phyloP scores from a whole-genome alignment of 2,797 vertebrate species.

The Lepilemur septentrionalis region DNA sequence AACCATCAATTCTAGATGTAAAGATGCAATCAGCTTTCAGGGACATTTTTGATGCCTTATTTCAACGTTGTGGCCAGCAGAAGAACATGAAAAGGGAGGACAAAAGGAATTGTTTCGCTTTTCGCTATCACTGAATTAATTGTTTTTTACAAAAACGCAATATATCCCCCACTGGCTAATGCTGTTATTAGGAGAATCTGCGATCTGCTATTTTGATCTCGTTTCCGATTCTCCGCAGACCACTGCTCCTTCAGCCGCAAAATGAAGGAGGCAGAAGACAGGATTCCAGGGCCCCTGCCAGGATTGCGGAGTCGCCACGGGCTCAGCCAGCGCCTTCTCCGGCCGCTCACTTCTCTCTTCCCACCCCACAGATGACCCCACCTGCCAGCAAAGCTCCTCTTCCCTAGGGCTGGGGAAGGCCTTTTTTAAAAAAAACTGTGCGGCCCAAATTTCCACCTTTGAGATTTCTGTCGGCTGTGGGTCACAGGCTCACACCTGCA shows the following conservation, averaged over 20 bases:
- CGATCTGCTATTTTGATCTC: conserved; percentile 52
- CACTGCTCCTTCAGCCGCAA: conserved; percentile 63
- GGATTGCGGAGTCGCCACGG: background rate
- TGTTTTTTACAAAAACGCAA: conserved; percentile 50
- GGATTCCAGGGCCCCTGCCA: background rate
- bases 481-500: background rate
- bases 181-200: conserved; percentile 21
- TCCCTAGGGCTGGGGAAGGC: background rate
- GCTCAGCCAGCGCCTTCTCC: background rate
- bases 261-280: conserved; percentile 21
- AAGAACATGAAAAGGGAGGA: conserved; percentile 24
- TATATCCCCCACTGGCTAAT: conserved; percentile 1
- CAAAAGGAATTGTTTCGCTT: background rate
- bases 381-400: background rate
- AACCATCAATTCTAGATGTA: conserved; percentile 65
- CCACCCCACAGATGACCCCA: background rate
- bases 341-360: background rate
- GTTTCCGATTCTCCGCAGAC: conserved; percentile 54
- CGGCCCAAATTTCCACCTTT: background rate
- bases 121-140: conserved; percentile 51
- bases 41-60: conserved; percentile 52
- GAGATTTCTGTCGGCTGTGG: background rate
- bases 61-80: background rate
- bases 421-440: background rate
- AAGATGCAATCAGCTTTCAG: conserved; percentile 68